Base-by-base conservation (phyloP, 2,888 invertebrate genomes). In the Augiades crinisus region DNA sequence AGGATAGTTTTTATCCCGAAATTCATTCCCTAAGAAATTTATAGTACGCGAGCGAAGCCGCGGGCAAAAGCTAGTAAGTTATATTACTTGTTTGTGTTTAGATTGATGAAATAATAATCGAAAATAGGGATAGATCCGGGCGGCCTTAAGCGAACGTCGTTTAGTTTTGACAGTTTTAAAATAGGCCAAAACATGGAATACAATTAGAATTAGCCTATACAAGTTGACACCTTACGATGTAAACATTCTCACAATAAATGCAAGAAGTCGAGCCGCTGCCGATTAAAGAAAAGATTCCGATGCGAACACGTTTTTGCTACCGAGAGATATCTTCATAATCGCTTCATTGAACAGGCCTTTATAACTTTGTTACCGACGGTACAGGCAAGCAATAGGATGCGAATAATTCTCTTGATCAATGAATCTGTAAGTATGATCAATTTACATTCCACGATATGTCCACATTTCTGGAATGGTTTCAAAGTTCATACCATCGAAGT, bases 261-360 rank as follows among this genome's bases (percentile, higher is more conserved):
- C 38, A 51, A 31, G 36, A 41, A 51, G 51, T 31, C 37, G 19
- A 44, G 14, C 22, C 16, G 37, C 3, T 10, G 34, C 30, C 38
- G 50, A 36, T 37, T 44, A 51, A 44, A 41, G 49, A 41, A 44
- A 44, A 51, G 51, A 51, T 51, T 51, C 51, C 51, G 16, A 51
- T 38, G 51, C 51, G 34, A 59, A 44, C 53, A 47, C 53, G 33
- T 57, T 55, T 57, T 57, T 55, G 47, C 55, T 36, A 37, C 41
- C 44, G 44, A 51, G 45, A 53, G 53, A 55, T 55, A 53, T 55
- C 44, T 55, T 50, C 50, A 47, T 55, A 31, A 44, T 51, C 57
- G 55, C 55, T 50, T 47, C 57, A 53, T 44, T 53, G 55, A 53
- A 33, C 57, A 53, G 37, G 19, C 21, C 43, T 57, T 55, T 55